Evolutionary conservation across 2,888 invertebrate genomes (phyloP).

Genomic region (Himalopsyche tibetana): DNA sequence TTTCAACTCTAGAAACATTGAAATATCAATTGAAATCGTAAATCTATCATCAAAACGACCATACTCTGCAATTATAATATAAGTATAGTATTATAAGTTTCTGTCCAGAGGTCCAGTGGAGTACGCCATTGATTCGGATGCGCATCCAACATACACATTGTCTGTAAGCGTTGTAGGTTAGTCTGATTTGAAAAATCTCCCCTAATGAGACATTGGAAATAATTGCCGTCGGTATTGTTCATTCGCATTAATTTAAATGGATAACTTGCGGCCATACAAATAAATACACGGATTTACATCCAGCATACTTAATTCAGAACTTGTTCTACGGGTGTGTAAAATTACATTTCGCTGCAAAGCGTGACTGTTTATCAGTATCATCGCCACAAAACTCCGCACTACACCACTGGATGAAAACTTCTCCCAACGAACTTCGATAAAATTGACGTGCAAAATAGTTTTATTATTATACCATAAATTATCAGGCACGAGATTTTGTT

Average conservation of each 20-base stretch:
- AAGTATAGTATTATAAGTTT: too few relatives aligned
- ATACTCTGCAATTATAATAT: too few relatives aligned
- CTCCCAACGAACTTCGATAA: background rate
- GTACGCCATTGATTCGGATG: background rate
- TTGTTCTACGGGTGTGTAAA: constrained; percentile 50
- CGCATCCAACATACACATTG: background rate
- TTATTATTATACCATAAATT: too few relatives aligned
- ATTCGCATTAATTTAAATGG: constrained; percentile 59
- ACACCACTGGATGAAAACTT: background rate
- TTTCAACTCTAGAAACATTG: too few relatives aligned
- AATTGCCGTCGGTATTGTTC: constrained; percentile 63
- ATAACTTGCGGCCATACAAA: constrained; percentile 47
- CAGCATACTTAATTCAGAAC: constrained; percentile 61
- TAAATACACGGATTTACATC: constrained; percentile 56
- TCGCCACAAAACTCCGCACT: background rate
- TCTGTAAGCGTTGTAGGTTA: background rate
- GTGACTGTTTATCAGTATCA: constrained; percentile 15
- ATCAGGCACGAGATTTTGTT: too few relatives aligned
- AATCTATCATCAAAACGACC: too few relatives aligned
- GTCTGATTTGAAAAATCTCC: constrained; percentile 51
- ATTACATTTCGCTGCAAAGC: constrained; percentile 38
- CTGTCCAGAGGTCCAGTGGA: background rate
- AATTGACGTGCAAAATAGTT: too few relatives aligned
- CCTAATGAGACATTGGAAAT: constrained; percentile 63
- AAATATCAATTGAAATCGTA: too few relatives aligned